Conservation (phyloP, 53 echinoderm and acorn worm genomes). For the Antedon mediterranea region DNA sequence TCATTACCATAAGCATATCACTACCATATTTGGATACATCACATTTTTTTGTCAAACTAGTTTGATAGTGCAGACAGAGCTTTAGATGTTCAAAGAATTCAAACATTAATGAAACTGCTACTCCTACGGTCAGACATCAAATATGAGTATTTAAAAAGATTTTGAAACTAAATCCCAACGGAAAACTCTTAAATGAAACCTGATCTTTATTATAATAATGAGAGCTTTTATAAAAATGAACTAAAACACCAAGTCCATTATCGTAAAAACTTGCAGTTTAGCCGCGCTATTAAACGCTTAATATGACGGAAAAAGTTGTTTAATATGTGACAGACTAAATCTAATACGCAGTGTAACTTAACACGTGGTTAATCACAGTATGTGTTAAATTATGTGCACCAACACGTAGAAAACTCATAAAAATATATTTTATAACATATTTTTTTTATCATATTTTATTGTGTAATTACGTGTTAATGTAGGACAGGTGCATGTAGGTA, state of each 20-base stretch:
- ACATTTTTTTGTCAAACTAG: too few relatives aligned
- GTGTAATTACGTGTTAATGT: not conserved
- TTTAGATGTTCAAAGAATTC: too few relatives aligned
- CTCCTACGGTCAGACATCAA: not conserved
- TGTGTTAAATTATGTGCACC: not conserved
- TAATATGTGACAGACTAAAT: not conserved
- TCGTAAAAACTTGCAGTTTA: not conserved
- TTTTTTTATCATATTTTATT: not conserved
- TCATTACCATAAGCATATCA: too few relatives aligned
- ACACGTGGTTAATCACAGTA: not conserved
- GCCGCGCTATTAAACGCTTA: not conserved
- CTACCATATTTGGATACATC: too few relatives aligned
- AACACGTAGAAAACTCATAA: not conserved
- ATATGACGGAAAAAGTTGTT: not conserved
- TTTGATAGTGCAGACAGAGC: too few relatives aligned
- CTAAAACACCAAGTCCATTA: not conserved
- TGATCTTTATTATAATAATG: not conserved
- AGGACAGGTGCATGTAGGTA: not conserved
- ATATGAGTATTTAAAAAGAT: not conserved
- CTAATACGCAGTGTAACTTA: not conserved
- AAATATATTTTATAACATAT: not conserved
- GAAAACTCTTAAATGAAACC: not conserved
- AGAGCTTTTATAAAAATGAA: not conserved
- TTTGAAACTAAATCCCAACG: not conserved
- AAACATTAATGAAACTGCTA: not conserved